Conservation (phyloP, 1,140 invertebrate genomes). For the Orchestia grillus region DNA sequence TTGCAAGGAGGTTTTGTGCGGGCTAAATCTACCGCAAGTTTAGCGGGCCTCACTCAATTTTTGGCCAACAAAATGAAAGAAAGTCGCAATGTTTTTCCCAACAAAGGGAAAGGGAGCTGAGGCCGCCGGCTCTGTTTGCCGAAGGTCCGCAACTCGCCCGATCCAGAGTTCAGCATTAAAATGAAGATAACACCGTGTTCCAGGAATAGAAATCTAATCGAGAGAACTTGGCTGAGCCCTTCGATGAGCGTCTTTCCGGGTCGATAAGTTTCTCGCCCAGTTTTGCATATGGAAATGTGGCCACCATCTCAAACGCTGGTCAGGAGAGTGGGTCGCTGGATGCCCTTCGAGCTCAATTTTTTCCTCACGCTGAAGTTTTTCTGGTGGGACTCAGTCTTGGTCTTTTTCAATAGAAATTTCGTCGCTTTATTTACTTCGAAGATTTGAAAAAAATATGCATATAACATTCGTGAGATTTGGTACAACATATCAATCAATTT, state of each 20-base stretch:
- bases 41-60: background rate
- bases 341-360: background rate
- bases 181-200: background rate
- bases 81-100: background rate
- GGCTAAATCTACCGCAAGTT: background rate
- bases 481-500: background rate
- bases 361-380: background rate
- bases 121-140: background rate
- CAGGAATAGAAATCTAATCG: background rate
- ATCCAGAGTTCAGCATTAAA: background rate
- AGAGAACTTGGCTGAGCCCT: background rate
- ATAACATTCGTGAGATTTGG: background rate
- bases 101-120: background rate
- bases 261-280: background rate
- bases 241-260: background rate
- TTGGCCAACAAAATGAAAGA: background rate
- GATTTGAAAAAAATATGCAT: background rate
- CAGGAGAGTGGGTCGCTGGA: background rate
- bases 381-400: background rate
- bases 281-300: background rate
- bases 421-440: background rate
- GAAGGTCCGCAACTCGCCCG: background rate
- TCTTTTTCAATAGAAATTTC: background rate
- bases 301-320: background rate
- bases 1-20: slow-evolving; percentile 6